Evolutionary conservation across 2,797 vertebrate species (phyloP).

Genomic region (Mormyrus proboscirostris): DNA sequence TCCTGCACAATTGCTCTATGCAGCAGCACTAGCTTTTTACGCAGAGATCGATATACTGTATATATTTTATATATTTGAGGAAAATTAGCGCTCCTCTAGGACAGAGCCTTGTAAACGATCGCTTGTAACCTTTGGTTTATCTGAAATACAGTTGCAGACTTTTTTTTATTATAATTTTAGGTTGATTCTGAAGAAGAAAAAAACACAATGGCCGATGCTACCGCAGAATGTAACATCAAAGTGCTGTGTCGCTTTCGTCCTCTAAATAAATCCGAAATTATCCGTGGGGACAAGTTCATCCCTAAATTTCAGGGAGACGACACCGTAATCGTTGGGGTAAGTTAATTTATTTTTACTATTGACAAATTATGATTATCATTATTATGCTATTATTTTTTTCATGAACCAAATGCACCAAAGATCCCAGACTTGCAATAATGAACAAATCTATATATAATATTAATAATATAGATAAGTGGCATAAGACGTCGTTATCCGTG

Average conservation of each 20-base stretch:
- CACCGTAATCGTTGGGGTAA: constrained; percentile 82
- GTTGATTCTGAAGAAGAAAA: constrained; percentile 2
- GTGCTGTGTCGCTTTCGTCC: constrained; percentile 90
- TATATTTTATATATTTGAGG: neutral
- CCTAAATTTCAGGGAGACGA: constrained; percentile 83
- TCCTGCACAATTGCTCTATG: constrained; percentile 3
- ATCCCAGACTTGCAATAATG: neutral
- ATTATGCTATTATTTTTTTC: constrained; percentile 1
- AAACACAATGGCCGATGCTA: constrained; percentile 74
- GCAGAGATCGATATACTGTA: constrained; percentile 6
- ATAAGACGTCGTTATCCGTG: neutral
- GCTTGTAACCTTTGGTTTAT: neutral
- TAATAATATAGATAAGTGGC: neutral
- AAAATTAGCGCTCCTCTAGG: neutral
- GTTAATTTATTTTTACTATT: constrained; percentile 29
- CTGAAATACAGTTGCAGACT: neutral
- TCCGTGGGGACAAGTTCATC: constrained; percentile 85
- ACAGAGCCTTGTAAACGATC: neutral
- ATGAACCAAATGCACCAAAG: neutral
- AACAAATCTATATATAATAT: constrained; percentile 9
- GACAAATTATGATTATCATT: neutral
- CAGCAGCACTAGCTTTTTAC: constrained; percentile 1
- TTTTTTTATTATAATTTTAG: constrained; percentile 1
- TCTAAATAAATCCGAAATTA: constrained; percentile 79
- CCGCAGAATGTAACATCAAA: constrained; percentile 89